Evolutionary conservation across 2,797 vertebrate species (phyloP), one percentile per base, ranked within the genome.

Genomic region (Dipus sagitta): DNA sequence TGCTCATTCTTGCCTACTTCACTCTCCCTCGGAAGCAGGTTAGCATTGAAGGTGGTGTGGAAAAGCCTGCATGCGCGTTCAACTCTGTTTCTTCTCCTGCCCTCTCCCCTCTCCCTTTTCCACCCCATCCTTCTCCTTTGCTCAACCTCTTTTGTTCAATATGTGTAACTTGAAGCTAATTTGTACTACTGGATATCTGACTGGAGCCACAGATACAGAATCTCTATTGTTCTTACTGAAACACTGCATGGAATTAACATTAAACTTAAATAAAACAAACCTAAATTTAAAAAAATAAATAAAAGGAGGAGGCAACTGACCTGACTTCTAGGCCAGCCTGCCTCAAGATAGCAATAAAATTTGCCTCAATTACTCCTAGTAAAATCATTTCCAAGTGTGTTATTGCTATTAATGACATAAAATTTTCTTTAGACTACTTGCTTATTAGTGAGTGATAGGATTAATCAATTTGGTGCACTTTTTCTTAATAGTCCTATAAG

Each of bases 151-250:
- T 99, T 99, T 98, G 99, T 99, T 99, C 98, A 99, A 99, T 99
- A 98, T 99, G 99, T 99, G 99, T 99, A 99, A 99, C 99, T 99
- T 99, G 99, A 99, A 99, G 99, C 99, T 99, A 99, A 99, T 99
- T 99, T 99, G 99, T 99, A 99, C 99, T 99, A 99, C 99, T 99
- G 99, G 99, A 99, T 99, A 99, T 99, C 99, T 99, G 99, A 99
- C 99, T 99, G 99, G 99, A 99, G 99, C 99, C 99, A 99, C 99
- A 99, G 99, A 99, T 99, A 98, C 99, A 98, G 98, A 98, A 99
- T 99, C 99, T 99, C 99, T 99, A 99, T 99, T 99, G 99, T 99
- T 99, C 99, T 99, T 99, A 99, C 98, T 99, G 99, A 99, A 99
- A 99, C 99, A 99, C 99, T 99, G 99, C 99, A 99, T 99, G 99